These are phyloP conservation scores for Anagyrus pseudococci DNA, from an alignment of 2,888 invertebrate species.

Conservation along the genomic window DNA sequence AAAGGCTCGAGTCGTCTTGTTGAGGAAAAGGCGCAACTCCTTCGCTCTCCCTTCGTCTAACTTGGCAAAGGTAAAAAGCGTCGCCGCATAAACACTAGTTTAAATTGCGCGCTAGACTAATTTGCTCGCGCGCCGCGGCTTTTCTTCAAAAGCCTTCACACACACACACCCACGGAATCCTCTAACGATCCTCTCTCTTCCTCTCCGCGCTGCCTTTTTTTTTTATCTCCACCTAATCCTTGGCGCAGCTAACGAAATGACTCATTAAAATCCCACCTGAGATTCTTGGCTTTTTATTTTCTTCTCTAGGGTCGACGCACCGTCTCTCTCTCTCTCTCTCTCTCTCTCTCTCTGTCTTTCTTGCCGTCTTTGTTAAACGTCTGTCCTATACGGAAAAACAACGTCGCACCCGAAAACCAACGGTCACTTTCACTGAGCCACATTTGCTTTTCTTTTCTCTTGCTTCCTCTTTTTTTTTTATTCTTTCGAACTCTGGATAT, in stretches of 20 bases:
- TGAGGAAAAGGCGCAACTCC: too few species aligned
- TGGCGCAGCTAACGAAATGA: conserved; percentile 26
- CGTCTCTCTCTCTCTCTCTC: conserved; percentile 15
- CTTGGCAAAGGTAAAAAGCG: background rate
- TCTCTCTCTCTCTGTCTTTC: background rate
- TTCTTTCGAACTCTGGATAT: background rate
- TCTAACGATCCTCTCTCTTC: conserved; percentile 12
- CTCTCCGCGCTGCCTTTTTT: background rate
- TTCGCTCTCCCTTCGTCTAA: background rate
- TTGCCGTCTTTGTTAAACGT: too few species aligned
- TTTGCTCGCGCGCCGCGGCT: conserved; percentile 1
- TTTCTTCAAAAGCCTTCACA: conserved; percentile 22
- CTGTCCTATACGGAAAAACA: too few species aligned
- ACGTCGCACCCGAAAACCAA: too few species aligned
- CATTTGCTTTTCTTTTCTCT: too few species aligned
- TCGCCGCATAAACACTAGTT: too few species aligned
- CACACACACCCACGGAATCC: conserved; percentile 31
- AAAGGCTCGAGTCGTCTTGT: too few species aligned
- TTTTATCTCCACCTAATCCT: too few species aligned
- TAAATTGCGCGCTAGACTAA: background rate
- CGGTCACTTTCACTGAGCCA: too few species aligned
- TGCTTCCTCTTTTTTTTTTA: too few species aligned
- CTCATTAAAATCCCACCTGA: conserved; percentile 17
- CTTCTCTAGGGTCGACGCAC: conserved; percentile 11
- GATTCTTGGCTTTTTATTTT: conserved; percentile 1